Conservation (phyloP, 64 coral and sea anemone species). For the Montipora foliosa region DNA sequence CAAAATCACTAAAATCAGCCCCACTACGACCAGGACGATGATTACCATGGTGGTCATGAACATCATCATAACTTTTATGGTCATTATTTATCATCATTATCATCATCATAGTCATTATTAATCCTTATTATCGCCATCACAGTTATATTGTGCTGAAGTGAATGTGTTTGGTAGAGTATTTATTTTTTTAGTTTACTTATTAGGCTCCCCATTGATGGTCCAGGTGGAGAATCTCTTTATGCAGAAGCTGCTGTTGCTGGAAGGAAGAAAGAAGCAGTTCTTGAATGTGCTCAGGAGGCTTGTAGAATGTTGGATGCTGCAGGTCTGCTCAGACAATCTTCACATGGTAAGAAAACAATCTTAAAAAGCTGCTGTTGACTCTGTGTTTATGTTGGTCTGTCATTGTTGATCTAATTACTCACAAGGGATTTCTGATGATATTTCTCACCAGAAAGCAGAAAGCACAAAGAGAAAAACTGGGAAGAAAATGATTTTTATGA, state of each 20-base stretch:
- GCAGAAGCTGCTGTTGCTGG: constrained; percentile 91
- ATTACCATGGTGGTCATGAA: too few relatives aligned
- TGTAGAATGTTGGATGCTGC: constrained; percentile 89
- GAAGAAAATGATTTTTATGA: constrained; percentile 99
- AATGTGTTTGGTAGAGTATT: neutral
- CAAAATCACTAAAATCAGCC: too few relatives aligned
- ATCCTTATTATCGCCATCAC: neutral
- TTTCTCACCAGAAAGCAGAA: constrained; percentile 87
- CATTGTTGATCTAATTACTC: neutral
- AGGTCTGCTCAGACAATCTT: constrained; percentile 93
- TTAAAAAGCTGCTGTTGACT: neutral
- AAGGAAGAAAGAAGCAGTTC: constrained; percentile 93
- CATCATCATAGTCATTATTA: too few relatives aligned
- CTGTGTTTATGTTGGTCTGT: neutral
- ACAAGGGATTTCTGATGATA: neutral
- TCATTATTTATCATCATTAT: too few relatives aligned
- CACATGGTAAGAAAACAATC: constrained; percentile 69
- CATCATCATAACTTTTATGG: too few relatives aligned
- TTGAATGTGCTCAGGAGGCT: constrained; percentile 93
- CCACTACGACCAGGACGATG: too few relatives aligned
- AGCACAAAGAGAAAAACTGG: constrained; percentile 95
- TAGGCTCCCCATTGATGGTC: constrained; percentile 87
- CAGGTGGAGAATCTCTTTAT: constrained; percentile 88
- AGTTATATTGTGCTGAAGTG: too few relatives aligned
- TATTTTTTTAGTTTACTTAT: neutral